phyloP scores from a whole-genome alignment of 35 echinoderm and acorn worm species.

The Ophiothrix spiculata region DNA sequence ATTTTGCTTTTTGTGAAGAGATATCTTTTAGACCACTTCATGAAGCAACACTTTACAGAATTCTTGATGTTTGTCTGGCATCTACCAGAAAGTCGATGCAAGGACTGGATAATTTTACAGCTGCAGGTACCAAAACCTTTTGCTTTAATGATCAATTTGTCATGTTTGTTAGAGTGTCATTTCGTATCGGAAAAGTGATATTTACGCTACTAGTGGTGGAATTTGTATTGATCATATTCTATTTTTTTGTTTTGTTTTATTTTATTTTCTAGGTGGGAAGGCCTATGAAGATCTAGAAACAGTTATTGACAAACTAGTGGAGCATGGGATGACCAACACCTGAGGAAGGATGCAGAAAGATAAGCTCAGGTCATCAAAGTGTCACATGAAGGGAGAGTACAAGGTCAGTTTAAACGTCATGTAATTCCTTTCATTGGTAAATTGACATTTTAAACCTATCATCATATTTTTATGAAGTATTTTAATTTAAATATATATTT shows the following conservation, averaged over 20 bases:
- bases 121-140: constrained; percentile 2
- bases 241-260: not conserved
- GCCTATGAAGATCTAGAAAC: constrained; percentile 9
- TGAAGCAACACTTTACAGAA: not conserved
- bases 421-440: not conserved
- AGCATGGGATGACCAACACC: not conserved
- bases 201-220: not conserved
- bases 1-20: not conserved
- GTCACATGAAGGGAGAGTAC: not conserved
- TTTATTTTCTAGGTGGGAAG: constrained; percentile 8
- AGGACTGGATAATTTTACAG: constrained; percentile 16
- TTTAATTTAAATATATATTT: not conserved
- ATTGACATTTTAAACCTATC: not conserved
- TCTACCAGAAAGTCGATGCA: not conserved
- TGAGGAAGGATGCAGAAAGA: not conserved
- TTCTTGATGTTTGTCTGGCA: not conserved
- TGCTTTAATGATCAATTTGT: not conserved
- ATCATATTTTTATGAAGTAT: not conserved
- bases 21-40: not conserved
- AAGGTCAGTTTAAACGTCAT: too few relatives aligned
- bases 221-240: not conserved
- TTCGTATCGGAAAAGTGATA: not conserved
- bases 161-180: too few relatives aligned
- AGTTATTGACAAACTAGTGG: constrained; percentile 5
- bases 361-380: not conserved